Conservation (phyloP, 2,797 vertebrate genomes). For the Oreonectes daqikongensis region DNA sequence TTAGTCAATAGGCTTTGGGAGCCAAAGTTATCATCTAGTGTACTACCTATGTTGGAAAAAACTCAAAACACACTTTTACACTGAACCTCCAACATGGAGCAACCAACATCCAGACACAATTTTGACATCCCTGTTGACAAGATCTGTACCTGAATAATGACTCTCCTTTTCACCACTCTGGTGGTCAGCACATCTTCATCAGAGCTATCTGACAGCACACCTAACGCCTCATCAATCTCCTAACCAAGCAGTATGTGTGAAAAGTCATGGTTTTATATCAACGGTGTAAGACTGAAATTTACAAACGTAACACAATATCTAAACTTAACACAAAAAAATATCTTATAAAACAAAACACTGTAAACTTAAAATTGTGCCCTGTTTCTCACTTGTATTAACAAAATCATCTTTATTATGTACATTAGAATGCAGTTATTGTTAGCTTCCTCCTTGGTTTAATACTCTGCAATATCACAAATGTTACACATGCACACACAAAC, state of each 20-base stretch:
- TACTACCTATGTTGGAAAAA: not conserved
- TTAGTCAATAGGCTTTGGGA: not conserved
- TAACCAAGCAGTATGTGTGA: conserved; percentile 78
- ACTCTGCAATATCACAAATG: conserved; percentile 10
- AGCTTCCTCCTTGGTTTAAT: not conserved
- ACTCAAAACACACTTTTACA: conserved; percentile 1
- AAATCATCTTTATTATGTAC: not conserved
- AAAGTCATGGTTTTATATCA: conserved; percentile 54
- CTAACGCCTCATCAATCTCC: conserved; percentile 86
- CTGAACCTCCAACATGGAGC: conserved; percentile 41
- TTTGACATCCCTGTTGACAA: conserved; percentile 19
- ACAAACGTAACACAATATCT: no score
- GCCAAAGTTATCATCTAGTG: not conserved
- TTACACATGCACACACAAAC: conserved; percentile 20
- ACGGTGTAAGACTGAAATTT: not conserved
- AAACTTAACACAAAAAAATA: no score
- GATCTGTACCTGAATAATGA: conserved; percentile 90
- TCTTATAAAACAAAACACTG: conserved; percentile 18
- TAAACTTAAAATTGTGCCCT: conserved; percentile 2
- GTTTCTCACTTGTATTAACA: not conserved
- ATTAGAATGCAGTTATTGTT: conserved; percentile 14
- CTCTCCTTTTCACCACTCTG: conserved; percentile 88
- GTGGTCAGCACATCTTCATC: conserved; percentile 90
- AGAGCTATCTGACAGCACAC: conserved; percentile 85
- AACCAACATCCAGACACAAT: conserved; percentile 12